Percentiles rank a stretch among this genome's conserved stretches.
phyloP scores from a whole-genome alignment of 2,888 invertebrate species.

The Disparrhopalites patrizii region DNA sequence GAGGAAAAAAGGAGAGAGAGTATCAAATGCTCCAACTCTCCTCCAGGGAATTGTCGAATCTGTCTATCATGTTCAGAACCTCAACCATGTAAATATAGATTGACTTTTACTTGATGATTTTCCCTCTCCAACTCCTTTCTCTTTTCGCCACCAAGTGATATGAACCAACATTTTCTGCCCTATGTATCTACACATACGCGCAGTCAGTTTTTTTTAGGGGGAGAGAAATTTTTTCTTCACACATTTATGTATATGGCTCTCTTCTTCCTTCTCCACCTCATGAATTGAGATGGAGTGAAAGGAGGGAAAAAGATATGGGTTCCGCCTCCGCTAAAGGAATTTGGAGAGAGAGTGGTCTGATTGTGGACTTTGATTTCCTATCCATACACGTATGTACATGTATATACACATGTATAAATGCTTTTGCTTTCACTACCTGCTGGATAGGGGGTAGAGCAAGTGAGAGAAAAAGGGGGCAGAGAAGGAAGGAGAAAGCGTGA shows the following conservation, averaged over 20 bases:
- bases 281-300: neutral
- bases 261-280: neutral
- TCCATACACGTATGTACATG: neutral
- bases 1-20: too few species aligned
- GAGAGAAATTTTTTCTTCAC: too few species aligned
- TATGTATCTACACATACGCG: neutral
- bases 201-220: neutral
- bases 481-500: neutral
- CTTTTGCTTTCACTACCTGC: too few species aligned
- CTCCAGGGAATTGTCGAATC: neutral
- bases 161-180: too few species aligned
- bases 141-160: neutral
- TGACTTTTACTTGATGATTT: conserved; percentile 9
- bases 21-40: neutral
- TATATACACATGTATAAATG: neutral
- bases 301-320: too few species aligned
- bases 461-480: too few species aligned
- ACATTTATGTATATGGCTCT: too few species aligned
- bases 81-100: conserved; percentile 16
- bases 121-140: neutral
- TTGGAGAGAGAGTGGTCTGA: neutral
- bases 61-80: conserved; percentile 9
- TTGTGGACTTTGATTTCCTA: neutral
- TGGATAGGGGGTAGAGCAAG: too few species aligned
- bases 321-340: neutral